Evolutionary conservation across 1,140 invertebrate species (phyloP), one percentile per base, ranked within the genome.

Genomic region (Centruroides vittatus): DNA sequence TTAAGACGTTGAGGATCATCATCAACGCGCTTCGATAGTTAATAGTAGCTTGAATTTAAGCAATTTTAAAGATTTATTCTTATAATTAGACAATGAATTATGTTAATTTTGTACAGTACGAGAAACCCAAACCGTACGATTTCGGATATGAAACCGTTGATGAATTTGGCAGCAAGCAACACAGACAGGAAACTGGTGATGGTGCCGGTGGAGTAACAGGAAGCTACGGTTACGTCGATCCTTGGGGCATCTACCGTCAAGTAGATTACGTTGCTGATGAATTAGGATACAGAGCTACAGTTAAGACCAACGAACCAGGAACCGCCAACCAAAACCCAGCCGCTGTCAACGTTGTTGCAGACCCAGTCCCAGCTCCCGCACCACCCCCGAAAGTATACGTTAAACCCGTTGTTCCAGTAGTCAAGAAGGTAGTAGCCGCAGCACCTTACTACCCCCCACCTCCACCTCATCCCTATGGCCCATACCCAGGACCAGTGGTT

Each of bases 161-260:
- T 59, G 59, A 61, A n/a, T 61, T 61, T 35, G 59, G 59, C 8
- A 59, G 50, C 55, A 51, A 50, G 8, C 59, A 61, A 47, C 47
- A 46, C 41, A 47, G 59, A 11, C 46, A 55, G 9, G 59, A 61
- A 59, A 55, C 47, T 8, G 47, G 50, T 23, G 55, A 61, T 35
- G 59, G 50, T 3, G 59, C 53, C 5, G 59, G 59, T 10, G 59
- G 50, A 46, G 55, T 55, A 47, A 48, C 52, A 4, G 59, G 59
- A 12, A 55, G 50, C 34, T 61, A 61, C 9, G 59, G 59, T 13
- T 61, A 61, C 53, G 52, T 50, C n/a, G 59, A 61, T 47, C 59
- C 59, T 7, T 50, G 52, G 13, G 59, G 59, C 13, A 61, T 61
- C 59, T 61, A 61, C 59, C 53, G 59, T n/a, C 53, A 61, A 35